Evolutionary conservation across 2,797 vertebrate genomes (phyloP), one percentile per base, ranked within the genome.

Genomic region (Danio albolineatus): DNA sequence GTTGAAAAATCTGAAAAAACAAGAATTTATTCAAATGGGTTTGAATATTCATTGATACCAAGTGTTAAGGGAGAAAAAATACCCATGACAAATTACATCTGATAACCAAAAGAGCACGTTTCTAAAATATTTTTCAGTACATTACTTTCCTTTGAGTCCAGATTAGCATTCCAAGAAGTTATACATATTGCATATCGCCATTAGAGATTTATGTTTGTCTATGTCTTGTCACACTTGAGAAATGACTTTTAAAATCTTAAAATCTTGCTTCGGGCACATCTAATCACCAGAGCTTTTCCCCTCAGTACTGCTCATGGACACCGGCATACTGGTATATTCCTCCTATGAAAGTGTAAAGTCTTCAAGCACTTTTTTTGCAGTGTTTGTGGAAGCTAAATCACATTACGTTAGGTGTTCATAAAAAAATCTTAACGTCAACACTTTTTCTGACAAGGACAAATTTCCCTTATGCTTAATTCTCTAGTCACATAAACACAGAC

Each of bases 391-490:
- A 62, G 53, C 48, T 70, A 53, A 54, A 72, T 51, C 28, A 5
- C 44, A 66, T 61, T 67, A 38, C 4, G 9, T 43, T 39, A 44
- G 56, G 57, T 69, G 73, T 71, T 78, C 14, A 61, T 41, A 46
- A 36, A 71, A 56, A 79, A 65, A 49, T 19, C 49, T 75, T 53
- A 44, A 28, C 16, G 5, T 71, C 46, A 44, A 74, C 43, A 65
- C 48, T 43, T 73, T 70, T 71, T 21, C 53, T 66, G 59, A 78
- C 65, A 75, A 84, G 59, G 78, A 77, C 44, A 71, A 28, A 74
- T 80, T 80, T 78, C 57, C 59, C 59, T 78, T 38, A 17, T 54
- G 41, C 49, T 49, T 80, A 19, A 57, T 60, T 80, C 81, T 74
- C 69, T 56, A 19, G 51, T 51, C 53, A 71, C 49, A 80, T 65